Base-by-base conservation (phyloP, 2,797 vertebrate genomes). In the Capromys pilorides region DNA sequence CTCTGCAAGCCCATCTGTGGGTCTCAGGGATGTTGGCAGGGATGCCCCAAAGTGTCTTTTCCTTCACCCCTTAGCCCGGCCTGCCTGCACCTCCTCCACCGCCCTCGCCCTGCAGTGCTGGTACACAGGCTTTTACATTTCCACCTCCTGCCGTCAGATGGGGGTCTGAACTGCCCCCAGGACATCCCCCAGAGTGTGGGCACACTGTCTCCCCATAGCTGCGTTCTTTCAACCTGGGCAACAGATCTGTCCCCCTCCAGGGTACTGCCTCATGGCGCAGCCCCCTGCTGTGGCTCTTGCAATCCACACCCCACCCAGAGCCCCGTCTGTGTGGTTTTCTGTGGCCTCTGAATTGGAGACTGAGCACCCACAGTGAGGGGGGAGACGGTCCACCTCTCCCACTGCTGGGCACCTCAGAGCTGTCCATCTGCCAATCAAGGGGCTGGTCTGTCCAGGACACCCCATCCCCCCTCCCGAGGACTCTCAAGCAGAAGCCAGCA, bases 41-140 rank as follows among this genome's bases (percentile, higher is more conserved):
- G 80, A 33, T 61, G 78, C 62, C 80, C 86, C 49, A 45, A 45
- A 77, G 77, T 36, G 64, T 69, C 94, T 67, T 64, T 81, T 61
- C 64, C 89, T 92, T 84, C 79, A 88, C 69, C 41, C n/a, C 5
- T 4, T 57, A 18, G 18, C 13, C 54, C 54, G 16, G 54, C 54
- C 45, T 36, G 54, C 71, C 71, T 54, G 61, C 67, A 31, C 49
- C 9, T 2, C 61, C 28, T 18, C 24, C 51, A 31, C 39, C 2
- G 39, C 24, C 14, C 61, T 86, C 24, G 11, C 28, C 6, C 39
- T 16, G 41, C 36, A 79, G 75, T 18, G 31, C 36, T 19, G 28
- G 33, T 45, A 77, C 26, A 28, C 7, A 62, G 69, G 51, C 33
- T 13, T 12, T 18, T 28, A 54, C 36, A 62, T 16, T 49, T 33